Evolutionary conservation across 2,113 vertebrate species (phyloP), one percentile per base, ranked within the genome.

Genomic region (Apteryx mantelli): DNA sequence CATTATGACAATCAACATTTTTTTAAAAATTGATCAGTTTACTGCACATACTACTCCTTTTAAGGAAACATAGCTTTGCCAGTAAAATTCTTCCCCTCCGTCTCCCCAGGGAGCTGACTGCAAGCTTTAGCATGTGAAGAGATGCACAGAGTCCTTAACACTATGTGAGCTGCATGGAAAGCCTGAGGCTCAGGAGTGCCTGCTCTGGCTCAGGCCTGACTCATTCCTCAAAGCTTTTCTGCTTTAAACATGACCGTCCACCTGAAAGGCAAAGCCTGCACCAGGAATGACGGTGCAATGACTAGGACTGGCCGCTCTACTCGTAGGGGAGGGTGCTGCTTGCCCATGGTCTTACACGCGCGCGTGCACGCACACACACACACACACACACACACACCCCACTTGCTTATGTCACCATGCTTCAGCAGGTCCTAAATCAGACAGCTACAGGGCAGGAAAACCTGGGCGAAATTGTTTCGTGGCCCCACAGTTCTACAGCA

Each of bases 1-100:
- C 2, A 2, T 36, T 2, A 1, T 3, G 24, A 13, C 48, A 10
- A 58, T 0, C 34, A 24, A 11, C 16, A 76, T 61, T 13, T 6
- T 46, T 22, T 3, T 12, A 60, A 82, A 32, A 50, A 15, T 6
- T 10, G 15, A 30, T 7, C 19, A 4, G 5, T 36, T 68, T 44
- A 46, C 25, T 63, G 58, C 48, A 63, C 46, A 34, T 40, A n/a
- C 0, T 0, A 3, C 0, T 0, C 9, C 63, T 32, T 38, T 3
- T 2, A 38, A 30, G 22, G 74, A 34, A 73, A 22, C 25, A 4
- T 38, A 21, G 40, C 3, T 0, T 1, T 18, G 16, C 9, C 42
- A 48, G 48, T 5, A 25, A 48, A 48, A 32, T 1, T 63, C 50
- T 44, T 34, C 22, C 38, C 11, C 34, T 53, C 40, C 55, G 12